Conservation (phyloP, 2,888 invertebrate species). For the Caenorhabditis sp. region DNA sequence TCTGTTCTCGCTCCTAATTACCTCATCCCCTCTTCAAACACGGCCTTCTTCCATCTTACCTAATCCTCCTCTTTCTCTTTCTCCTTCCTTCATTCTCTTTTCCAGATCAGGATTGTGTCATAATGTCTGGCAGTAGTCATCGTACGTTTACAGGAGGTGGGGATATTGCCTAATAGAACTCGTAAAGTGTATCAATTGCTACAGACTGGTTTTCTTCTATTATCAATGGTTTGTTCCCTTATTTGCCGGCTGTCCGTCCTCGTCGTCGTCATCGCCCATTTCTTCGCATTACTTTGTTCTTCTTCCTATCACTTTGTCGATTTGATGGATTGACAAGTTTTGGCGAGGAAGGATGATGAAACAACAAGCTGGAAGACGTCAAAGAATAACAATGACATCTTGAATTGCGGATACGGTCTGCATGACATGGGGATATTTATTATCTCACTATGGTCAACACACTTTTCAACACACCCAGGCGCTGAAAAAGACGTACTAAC, state of each 20-base stretch:
- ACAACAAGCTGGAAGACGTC: background rate
- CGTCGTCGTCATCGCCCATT: conserved; percentile 6
- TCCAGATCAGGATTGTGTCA: conserved; percentile 52
- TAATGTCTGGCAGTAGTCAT: conserved; percentile 35
- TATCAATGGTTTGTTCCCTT: conserved; percentile 49
- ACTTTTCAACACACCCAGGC: too few species aligned
- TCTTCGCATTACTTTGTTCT: conserved; percentile 52
- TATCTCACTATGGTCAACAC: too few species aligned
- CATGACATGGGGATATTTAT: too few species aligned
- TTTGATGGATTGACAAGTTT: conserved; percentile 53
- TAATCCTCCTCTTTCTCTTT: conserved; percentile 28
- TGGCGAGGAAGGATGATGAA: background rate
- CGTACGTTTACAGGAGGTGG: conserved; percentile 38
- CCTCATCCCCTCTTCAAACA: conserved; percentile 42
- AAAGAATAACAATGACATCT: conserved; percentile 3
- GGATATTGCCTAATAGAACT: conserved; percentile 62
- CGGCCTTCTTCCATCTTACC: too few species aligned
- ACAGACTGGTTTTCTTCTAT: conserved; percentile 52
- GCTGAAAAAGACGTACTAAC: too few species aligned
- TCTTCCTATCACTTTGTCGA: conserved; percentile 36
- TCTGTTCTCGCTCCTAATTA: conserved; percentile 29
- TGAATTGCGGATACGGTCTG: background rate
- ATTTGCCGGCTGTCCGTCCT: conserved; percentile 8
- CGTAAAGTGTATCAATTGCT: conserved; percentile 61
- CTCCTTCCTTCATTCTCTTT: conserved; percentile 1